These are phyloP conservation scores for Leptinotarsa defecta DNA, from an alignment of 1,140 invertebrate genomes.

Conservation along the genomic window DNA sequence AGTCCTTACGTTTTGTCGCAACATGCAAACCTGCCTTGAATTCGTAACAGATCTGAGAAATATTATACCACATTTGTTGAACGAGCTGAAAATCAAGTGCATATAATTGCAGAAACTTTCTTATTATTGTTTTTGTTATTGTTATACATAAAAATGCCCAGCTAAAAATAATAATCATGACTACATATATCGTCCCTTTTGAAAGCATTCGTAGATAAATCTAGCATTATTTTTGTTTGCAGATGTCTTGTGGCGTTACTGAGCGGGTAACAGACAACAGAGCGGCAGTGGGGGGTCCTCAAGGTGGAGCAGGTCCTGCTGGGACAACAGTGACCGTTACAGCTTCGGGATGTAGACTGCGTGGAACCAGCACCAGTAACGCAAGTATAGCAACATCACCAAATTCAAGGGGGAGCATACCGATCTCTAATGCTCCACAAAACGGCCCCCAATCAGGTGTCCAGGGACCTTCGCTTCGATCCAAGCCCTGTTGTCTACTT, in stretches of 20 bases:
- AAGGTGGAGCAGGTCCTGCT: conserved; percentile 34
- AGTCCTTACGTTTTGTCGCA: too few species aligned
- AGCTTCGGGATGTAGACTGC: conserved; percentile 41
- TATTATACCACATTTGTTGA: too few species aligned
- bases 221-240: conserved; percentile 4
- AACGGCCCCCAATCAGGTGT: conserved; percentile 43
- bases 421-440: conserved; percentile 34
- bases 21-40: too few species aligned
- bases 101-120: too few species aligned
- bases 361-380: conserved; percentile 40
- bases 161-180: too few species aligned
- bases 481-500: conserved; percentile 66
- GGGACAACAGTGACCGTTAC: conserved; percentile 28
- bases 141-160: too few species aligned
- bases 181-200: too few species aligned
- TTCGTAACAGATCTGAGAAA: too few species aligned
- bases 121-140: too few species aligned
- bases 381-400: conserved; percentile 46
- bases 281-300: conserved; percentile 38
- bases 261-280: conserved; percentile 52
- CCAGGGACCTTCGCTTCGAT: conserved; percentile 44
- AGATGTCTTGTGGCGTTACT: conserved; percentile 57
- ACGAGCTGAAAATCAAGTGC: too few species aligned
- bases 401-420: conserved; percentile 45
- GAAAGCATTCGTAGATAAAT: too few species aligned